A percentile compares a stretch with the other conserved stretches of the same genome.
Conservation (phyloP, 2,888 invertebrate species). For the Meandrusa payeni region DNA sequence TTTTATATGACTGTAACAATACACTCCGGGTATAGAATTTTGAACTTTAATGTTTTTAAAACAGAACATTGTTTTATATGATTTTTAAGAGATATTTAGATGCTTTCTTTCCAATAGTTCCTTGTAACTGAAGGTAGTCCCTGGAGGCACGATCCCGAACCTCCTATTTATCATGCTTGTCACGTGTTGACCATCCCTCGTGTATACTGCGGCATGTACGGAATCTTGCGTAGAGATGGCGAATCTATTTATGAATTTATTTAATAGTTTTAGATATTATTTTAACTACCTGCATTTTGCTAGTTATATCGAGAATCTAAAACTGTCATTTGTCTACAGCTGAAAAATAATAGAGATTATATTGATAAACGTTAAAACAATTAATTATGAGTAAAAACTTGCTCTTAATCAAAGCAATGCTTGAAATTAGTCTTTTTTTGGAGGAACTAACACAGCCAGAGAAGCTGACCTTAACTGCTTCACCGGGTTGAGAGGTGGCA, state of each 20-base stretch:
- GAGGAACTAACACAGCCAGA: too few species aligned
- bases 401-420: too few species aligned
- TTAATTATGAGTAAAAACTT: too few species aligned
- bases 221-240: conserved; percentile 36
- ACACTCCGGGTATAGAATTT: conserved; percentile 28
- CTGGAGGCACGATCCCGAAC: conserved; percentile 73
- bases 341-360: too few species aligned
- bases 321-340: too few species aligned
- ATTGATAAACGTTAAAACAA: too few species aligned
- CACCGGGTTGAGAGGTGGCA: too few species aligned
- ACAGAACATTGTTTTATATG: conserved; percentile 41
- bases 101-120: conserved; percentile 51
- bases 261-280: conserved; percentile 22
- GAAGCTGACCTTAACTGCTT: too few species aligned
- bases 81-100: conserved; percentile 38
- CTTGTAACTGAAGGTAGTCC: conserved; percentile 65
- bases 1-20: conserved; percentile 54
- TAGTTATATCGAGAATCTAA: too few species aligned
- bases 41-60: conserved; percentile 32
- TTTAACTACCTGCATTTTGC: too few species aligned
- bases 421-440: too few species aligned
- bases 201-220: conserved; percentile 60
- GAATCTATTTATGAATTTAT: conserved; percentile 35
- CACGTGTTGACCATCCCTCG: conserved; percentile 78
- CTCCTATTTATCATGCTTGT: conserved; percentile 78